These are phyloP conservation scores for Ichneumoninae sp. DNA, from an alignment of 2,888 invertebrate species.

Conservation along the genomic window DNA sequence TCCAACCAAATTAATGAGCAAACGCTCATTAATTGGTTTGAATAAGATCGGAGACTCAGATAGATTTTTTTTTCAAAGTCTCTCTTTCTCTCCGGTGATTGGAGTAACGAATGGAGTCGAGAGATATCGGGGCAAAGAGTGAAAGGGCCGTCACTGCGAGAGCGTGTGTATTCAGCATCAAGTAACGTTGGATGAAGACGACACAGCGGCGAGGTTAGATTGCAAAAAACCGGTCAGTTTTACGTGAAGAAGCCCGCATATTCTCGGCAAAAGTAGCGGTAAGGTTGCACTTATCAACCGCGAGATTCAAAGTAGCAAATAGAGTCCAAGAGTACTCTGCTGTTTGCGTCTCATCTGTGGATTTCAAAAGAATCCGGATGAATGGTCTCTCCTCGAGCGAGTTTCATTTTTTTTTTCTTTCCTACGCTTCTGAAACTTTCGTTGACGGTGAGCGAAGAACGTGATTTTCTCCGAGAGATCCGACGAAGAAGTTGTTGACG, in stretches of 20 bases:
- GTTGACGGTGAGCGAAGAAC: neutral
- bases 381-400: slow-evolving; percentile 71
- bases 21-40: neutral
- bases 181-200: neutral
- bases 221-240: slow-evolving; percentile 41
- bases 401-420: slow-evolving; percentile 29
- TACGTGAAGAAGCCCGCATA: neutral
- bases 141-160: neutral
- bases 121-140: slow-evolving; percentile 5
- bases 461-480: neutral
- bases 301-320: slow-evolving; percentile 84
- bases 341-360: slow-evolving; percentile 82
- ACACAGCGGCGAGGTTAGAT: neutral
- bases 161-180: neutral
- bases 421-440: neutral
- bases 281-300: slow-evolving; percentile 75
- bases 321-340: slow-evolving; percentile 76
- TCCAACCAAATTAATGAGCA: neutral
- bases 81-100: neutral
- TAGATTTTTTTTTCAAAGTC: neutral
- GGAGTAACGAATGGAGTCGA: slow-evolving; percentile 1
- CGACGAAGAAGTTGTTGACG: neutral
- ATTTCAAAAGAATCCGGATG: slow-evolving; percentile 80
- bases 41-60: slow-evolving; percentile 2
- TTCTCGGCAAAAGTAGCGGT: slow-evolving; percentile 24